These are phyloP conservation scores for Penaeus vannamei DNA, from an alignment of 1,140 invertebrate genomes.

Conservation along the genomic window DNA sequence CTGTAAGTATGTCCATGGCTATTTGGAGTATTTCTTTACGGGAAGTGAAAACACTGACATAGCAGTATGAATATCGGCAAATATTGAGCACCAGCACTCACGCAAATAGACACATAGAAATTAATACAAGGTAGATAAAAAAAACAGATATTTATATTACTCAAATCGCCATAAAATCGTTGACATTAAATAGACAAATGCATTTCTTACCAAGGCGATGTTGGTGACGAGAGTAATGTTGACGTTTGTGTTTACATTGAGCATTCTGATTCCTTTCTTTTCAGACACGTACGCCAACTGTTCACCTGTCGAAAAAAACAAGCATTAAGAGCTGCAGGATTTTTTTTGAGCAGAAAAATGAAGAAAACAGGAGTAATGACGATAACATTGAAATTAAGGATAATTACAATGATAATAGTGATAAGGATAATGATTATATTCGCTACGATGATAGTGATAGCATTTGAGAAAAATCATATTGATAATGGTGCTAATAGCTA, in stretches of 20 bases:
- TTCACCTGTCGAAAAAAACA: conserved; percentile 4
- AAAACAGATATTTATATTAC: neutral
- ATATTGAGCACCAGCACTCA: too few relatives aligned
- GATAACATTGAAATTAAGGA: neutral
- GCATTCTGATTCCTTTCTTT: conserved; percentile 53
- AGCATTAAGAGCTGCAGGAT: neutral
- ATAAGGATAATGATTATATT: neutral
- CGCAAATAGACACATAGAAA: neutral
- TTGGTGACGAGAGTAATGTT: conserved; percentile 65
- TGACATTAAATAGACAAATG: too few relatives aligned
- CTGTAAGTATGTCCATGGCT: neutral
- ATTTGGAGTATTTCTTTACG: neutral
- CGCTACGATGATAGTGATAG: too few relatives aligned
- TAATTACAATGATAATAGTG: neutral
- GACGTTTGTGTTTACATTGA: conserved; percentile 47
- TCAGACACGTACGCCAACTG: conserved; percentile 65
- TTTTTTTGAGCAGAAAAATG: neutral
- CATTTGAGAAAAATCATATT: too few relatives aligned
- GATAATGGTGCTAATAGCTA: too few relatives aligned
- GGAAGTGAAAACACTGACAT: neutral
- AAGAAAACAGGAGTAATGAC: neutral
- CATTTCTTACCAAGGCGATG: conserved; percentile 56
- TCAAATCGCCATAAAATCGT: neutral
- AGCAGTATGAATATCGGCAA: neutral
- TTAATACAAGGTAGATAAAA: neutral